phyloP scores from a whole-genome alignment of 2,797 vertebrate genomes.

The Melanotaenia boesemani region DNA sequence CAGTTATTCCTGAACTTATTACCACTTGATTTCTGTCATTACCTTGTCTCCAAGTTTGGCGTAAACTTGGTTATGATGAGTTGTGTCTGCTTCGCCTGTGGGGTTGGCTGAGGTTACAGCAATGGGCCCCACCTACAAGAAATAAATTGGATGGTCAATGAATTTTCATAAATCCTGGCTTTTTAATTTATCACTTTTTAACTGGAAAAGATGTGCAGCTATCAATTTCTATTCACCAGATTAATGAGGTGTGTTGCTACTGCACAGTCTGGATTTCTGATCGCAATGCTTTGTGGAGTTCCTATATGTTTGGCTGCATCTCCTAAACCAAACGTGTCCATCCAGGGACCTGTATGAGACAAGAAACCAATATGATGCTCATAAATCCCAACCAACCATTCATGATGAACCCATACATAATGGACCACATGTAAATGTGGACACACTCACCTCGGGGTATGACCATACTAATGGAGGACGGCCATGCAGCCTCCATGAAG shows the following conservation, averaged over 20 bases:
- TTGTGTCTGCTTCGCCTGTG: constrained; percentile 93
- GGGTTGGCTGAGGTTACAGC: constrained; percentile 92
- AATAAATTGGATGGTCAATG: not conserved
- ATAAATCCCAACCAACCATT: not conserved
- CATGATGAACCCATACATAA: no score
- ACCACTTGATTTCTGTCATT: no score
- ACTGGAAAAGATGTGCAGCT: not conserved
- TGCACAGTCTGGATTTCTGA: constrained; percentile 90
- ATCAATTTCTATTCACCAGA: constrained; percentile 73
- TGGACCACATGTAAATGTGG: constrained; percentile 3
- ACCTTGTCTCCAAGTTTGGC: constrained; percentile 83
- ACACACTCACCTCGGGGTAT: constrained; percentile 86
- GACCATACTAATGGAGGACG: constrained; percentile 92
- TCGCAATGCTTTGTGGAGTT: constrained; percentile 89
- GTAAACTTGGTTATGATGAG: constrained; percentile 93
- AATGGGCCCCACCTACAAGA: constrained; percentile 88
- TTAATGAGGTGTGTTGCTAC: constrained; percentile 90
- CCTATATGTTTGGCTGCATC: constrained; percentile 90
- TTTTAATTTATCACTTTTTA: no score
- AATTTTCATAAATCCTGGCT: not conserved
- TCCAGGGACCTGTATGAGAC: constrained; percentile 85
- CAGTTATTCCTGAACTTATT: no score
- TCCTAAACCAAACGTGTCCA: constrained; percentile 88
- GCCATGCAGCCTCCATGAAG: constrained; percentile 92
- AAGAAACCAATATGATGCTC: constrained; percentile 7